phyloP scores from a whole-genome alignment of 2,888 invertebrate species.

The Toxonevra muliebris region DNA sequence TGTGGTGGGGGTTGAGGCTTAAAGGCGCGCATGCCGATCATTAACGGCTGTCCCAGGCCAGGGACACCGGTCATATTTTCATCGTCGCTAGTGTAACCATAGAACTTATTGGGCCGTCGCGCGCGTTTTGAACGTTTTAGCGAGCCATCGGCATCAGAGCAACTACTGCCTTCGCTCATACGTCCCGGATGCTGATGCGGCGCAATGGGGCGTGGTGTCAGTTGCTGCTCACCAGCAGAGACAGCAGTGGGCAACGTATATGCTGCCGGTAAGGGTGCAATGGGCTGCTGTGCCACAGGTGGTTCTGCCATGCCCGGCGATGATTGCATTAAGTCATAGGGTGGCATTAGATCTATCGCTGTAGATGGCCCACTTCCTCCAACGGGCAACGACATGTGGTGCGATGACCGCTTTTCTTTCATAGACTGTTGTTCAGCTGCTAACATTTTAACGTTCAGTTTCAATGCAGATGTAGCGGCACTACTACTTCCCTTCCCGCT shows the following conservation, averaged over 20 bases:
- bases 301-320: slow-evolving; percentile 6
- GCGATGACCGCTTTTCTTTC: not conserved
- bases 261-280: slow-evolving; percentile 30
- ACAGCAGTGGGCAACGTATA: slow-evolving; percentile 37
- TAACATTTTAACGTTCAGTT: slow-evolving; percentile 17
- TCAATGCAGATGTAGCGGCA: slow-evolving; percentile 9
- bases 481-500: slow-evolving; percentile 47
- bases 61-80: slow-evolving; percentile 67
- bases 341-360: slow-evolving; percentile 3
- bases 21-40: slow-evolving; percentile 59
- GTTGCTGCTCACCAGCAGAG: slow-evolving; percentile 42
- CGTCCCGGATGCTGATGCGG: slow-evolving; percentile 45
- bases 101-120: slow-evolving; percentile 85
- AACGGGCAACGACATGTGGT: not conserved
- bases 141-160: slow-evolving; percentile 69
- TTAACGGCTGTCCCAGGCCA: slow-evolving; percentile 52
- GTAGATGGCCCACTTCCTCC: not conserved
- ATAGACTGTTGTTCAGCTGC: slow-evolving; percentile 15
- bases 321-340: slow-evolving; percentile 19
- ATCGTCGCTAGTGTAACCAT: slow-evolving; percentile 88
- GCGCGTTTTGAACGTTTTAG: slow-evolving; percentile 80
- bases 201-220: slow-evolving; percentile 44
- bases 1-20: slow-evolving; percentile 72
- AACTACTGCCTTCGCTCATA: slow-evolving; percentile 64
- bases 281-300: slow-evolving; percentile 24